These are phyloP conservation scores for Anas platyrhynchos DNA, from an alignment of 2,113 vertebrate species.

Conservation along the genomic window DNA sequence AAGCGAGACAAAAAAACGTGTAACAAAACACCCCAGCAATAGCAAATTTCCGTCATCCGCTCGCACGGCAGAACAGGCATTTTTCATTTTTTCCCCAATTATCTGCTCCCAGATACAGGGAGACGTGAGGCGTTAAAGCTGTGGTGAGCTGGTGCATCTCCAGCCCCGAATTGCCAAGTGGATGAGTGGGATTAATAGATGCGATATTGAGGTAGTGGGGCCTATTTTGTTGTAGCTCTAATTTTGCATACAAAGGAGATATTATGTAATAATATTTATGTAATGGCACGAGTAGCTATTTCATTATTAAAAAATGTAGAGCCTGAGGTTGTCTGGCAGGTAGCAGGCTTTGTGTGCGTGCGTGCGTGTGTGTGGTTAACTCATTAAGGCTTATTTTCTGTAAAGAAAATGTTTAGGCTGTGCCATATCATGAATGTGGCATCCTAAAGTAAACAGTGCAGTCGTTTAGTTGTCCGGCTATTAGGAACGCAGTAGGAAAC, in stretches of 20 bases:
- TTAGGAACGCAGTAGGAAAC: constrained; percentile 37
- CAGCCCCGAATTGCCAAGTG: constrained; percentile 17
- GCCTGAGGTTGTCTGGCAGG: constrained; percentile 62
- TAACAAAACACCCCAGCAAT: not conserved
- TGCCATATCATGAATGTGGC: constrained; percentile 41
- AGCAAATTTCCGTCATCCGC: not conserved
- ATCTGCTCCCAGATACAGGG: not conserved
- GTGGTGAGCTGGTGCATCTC: not conserved
- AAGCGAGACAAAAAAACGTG: not conserved
- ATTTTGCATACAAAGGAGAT: constrained; percentile 53
- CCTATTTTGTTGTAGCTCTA: constrained; percentile 3
- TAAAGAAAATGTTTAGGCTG: constrained; percentile 27
- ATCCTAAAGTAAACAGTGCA: constrained; percentile 56
- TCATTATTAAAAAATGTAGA: constrained; percentile 63
- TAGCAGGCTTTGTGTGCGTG: constrained; percentile 18
- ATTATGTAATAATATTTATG: constrained; percentile 71
- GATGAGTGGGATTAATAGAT: constrained; percentile 14
- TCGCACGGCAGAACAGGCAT: not conserved
- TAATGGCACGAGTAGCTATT: constrained; percentile 52
- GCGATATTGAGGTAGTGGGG: not conserved
- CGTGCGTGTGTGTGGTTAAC: constrained; percentile 55
- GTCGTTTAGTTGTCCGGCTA: constrained; percentile 47
- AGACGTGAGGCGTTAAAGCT: not conserved
- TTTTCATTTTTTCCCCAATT: not conserved
- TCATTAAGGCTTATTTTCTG: constrained; percentile 59